These are phyloP conservation scores for Aphelenchoides besseyi DNA, from an alignment of 1,140 invertebrate genomes.

Conservation along the genomic window DNA sequence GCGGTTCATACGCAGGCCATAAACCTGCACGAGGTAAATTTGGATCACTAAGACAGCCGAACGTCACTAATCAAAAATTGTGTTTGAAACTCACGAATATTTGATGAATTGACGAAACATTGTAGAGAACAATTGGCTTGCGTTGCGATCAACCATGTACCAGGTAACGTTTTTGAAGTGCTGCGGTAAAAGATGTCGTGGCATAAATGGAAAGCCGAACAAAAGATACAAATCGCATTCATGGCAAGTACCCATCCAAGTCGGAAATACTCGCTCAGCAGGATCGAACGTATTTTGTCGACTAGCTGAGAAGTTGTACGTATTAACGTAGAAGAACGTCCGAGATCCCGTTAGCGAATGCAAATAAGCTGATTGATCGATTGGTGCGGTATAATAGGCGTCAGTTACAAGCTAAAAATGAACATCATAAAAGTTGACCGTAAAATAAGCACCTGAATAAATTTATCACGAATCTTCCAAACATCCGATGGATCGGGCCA, in stretches of 20 bases:
- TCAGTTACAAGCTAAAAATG: slow-evolving; percentile 50
- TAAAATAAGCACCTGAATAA: slow-evolving; percentile 41
- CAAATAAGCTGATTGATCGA: slow-evolving; percentile 57
- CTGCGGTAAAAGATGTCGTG: slow-evolving; percentile 46
- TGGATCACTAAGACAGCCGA: slow-evolving; percentile 42
- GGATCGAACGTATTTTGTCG: slow-evolving; percentile 28
- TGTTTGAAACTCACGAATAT: slow-evolving; percentile 38
- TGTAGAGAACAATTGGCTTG: slow-evolving; percentile 52
- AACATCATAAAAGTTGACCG: slow-evolving; percentile 18
- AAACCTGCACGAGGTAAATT: slow-evolving; percentile 49
- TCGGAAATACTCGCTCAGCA: slow-evolving; percentile 38
- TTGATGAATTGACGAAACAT: slow-evolving; percentile 55
- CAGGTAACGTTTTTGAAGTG: slow-evolving; percentile 45
- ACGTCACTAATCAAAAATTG: not conserved
- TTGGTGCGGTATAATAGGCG: slow-evolving; percentile 57
- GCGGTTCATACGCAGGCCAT: slow-evolving; percentile 54
- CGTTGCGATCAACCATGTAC: slow-evolving; percentile 54
- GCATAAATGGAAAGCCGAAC: slow-evolving; percentile 59
- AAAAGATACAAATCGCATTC: slow-evolving; percentile 59
- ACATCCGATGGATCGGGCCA: slow-evolving; percentile 57
- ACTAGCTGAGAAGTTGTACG: slow-evolving; percentile 57
- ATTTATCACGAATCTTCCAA: slow-evolving; percentile 58
- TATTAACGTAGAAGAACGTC: slow-evolving; percentile 60
- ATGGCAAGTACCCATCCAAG: slow-evolving; percentile 54
- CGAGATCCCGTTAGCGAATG: slow-evolving; percentile 56